Evolutionary conservation across 2,113 vertebrate genomes (phyloP).

Genomic region (Thunnus thynnus): DNA sequence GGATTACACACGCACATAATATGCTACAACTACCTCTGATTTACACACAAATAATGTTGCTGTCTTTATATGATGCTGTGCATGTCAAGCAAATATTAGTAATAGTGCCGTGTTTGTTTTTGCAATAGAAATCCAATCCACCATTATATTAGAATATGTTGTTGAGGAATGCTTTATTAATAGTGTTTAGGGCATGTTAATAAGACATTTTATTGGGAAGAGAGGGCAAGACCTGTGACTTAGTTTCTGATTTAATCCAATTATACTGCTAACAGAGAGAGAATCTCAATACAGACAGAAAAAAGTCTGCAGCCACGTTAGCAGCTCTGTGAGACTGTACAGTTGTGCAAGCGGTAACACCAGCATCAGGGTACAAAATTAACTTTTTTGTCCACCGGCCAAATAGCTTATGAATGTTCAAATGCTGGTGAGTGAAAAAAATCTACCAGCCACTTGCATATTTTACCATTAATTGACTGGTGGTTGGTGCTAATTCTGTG

Average conservation of each 20-base stretch:
- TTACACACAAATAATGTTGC: slow-evolving; percentile 36
- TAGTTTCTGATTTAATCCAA: slow-evolving; percentile 32
- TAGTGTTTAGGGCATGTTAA: slow-evolving; percentile 13
- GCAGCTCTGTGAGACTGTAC: neutral
- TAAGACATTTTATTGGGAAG: slow-evolving; percentile 36
- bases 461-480: no score
- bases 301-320: no score
- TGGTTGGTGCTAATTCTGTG: no score
- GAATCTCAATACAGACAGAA: neutral
- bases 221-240: slow-evolving; percentile 41
- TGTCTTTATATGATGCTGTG: slow-evolving; percentile 15
- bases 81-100: neutral
- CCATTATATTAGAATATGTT: neutral
- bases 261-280: slow-evolving; percentile 30
- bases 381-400: no score
- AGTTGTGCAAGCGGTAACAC: neutral
- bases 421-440: no score
- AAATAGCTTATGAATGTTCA: no score
- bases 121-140: slow-evolving; percentile 13
- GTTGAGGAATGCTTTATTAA: neutral
- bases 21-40: slow-evolving; percentile 13
- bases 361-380: no score
- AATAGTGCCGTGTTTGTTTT: neutral
- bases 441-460: no score
- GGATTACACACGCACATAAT: slow-evolving; percentile 51